Percentiles rank a stretch among this genome's conserved stretches.
phyloP scores from a whole-genome alignment of 1,140 invertebrate genomes.

The Microplitis demolitor region DNA sequence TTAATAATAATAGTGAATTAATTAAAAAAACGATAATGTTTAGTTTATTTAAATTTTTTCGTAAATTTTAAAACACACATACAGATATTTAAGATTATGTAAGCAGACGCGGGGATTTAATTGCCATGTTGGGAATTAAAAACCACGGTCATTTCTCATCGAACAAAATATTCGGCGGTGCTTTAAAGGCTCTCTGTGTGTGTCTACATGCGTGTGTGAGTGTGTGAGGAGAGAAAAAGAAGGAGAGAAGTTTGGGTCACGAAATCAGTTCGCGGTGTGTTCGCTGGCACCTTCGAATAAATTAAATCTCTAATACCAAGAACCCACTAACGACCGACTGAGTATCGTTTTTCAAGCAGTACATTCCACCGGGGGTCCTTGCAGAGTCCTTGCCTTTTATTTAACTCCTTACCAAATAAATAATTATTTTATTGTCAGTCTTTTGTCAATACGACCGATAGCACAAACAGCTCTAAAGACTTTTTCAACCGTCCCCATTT shows the following conservation, averaged over 20 bases:
- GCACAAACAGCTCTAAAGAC: background rate
- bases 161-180: background rate
- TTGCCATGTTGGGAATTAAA: conserved; percentile 3
- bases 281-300: conserved; percentile 40
- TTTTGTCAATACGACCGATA: background rate
- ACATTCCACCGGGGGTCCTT: conserved; percentile 12
- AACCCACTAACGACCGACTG: conserved; percentile 44
- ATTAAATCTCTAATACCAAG: conserved; percentile 49
- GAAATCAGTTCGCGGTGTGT: conserved; percentile 23
- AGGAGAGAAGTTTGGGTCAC: conserved; percentile 11
- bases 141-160: conserved; percentile 1
- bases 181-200: background rate
- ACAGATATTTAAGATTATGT: background rate
- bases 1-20: too few relatives aligned
- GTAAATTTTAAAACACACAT: background rate
- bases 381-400: conserved; percentile 17
- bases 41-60: background rate
- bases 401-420: background rate
- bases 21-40: background rate
- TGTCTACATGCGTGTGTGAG: too few relatives aligned
- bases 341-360: conserved; percentile 1
- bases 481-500: background rate
- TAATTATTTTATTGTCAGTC: conserved; percentile 7
- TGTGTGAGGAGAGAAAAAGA: too few relatives aligned
- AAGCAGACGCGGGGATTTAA: background rate